Conservation (phyloP, 2,888 invertebrate species). For the Habroteleia sp. region DNA sequence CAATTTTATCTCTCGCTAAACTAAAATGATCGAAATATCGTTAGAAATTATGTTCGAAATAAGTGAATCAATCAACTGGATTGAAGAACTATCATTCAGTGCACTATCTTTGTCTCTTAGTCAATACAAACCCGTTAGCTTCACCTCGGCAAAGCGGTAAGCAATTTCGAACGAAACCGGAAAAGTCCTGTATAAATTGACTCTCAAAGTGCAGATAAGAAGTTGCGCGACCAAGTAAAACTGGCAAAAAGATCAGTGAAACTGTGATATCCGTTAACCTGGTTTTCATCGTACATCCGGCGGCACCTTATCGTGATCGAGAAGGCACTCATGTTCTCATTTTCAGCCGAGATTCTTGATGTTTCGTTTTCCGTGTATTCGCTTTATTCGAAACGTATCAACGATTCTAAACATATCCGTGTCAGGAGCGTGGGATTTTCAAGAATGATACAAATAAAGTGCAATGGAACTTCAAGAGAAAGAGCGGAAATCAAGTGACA, state of each 20-base stretch:
- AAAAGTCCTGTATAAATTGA: conserved; percentile 58
- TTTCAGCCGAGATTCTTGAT: conserved; percentile 38
- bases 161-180: conserved; percentile 52
- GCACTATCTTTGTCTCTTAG: conserved; percentile 7
- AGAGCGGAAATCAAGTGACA: not conserved
- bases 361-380: conserved; percentile 40
- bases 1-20: too few species aligned
- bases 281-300: conserved; percentile 58
- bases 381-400: conserved; percentile 37
- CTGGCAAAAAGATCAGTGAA: conserved; percentile 56
- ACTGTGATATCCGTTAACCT: conserved; percentile 62
- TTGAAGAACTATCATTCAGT: conserved; percentile 37
- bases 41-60: conserved; percentile 26
- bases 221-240: conserved; percentile 43
- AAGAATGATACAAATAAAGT: conserved; percentile 52
- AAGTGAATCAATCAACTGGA: conserved; percentile 44
- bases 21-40: conserved; percentile 11
- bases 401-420: conserved; percentile 41
- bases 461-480: not conserved
- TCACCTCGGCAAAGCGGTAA: conserved; percentile 36
- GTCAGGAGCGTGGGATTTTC: conserved; percentile 38
- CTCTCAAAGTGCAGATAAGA: conserved; percentile 61
- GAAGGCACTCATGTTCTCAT: conserved; percentile 40
- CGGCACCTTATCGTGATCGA: conserved; percentile 49
- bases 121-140: conserved; percentile 19